phyloP scores from a whole-genome alignment of 2,797 vertebrate species.

The Chanos chanos region DNA sequence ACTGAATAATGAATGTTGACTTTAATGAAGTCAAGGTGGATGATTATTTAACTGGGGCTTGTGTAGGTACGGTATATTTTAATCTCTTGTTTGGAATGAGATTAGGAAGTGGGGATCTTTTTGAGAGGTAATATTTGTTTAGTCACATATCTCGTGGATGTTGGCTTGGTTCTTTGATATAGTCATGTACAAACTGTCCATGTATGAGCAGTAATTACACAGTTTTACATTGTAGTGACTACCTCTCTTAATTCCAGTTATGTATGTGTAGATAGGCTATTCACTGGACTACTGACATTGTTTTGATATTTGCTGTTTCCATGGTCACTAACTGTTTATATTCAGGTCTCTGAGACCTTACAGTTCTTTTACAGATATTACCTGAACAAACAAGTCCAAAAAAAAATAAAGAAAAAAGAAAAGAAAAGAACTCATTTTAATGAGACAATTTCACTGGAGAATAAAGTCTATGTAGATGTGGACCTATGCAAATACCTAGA shows the following conservation, averaged over 20 bases:
- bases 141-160: not conserved
- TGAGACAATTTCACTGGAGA: no score
- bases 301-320: not conserved
- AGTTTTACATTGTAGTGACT: no score
- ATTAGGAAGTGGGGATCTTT: slow-evolving; percentile 2
- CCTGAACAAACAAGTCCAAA: no score
- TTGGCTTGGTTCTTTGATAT: not conserved
- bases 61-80: not conserved
- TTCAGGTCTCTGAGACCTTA: no score
- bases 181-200: slow-evolving; percentile 13
- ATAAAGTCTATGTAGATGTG: no score
- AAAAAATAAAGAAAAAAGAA: no score
- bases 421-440: no score
- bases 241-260: no score
- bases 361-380: no score
- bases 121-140: not conserved
- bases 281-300: no score
- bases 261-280: no score
- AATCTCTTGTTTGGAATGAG: not conserved
- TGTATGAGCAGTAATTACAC: not conserved
- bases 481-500: no score
- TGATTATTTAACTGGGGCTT: not conserved
- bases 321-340: not conserved
- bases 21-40: not conserved
- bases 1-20: not conserved